Conservation (phyloP, 2,888 invertebrate species). For the Bombylius discolor region DNA sequence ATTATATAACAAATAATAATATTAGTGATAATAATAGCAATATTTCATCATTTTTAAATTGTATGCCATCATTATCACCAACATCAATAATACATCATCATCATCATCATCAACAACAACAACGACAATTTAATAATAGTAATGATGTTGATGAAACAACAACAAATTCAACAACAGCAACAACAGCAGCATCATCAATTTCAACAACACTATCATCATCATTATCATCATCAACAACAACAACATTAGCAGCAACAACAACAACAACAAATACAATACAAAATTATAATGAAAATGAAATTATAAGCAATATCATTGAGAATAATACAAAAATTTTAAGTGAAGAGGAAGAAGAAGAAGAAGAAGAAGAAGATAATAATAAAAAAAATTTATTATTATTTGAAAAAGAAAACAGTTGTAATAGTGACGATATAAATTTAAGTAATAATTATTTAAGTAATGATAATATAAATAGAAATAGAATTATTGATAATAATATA, state of each 20-base stretch:
- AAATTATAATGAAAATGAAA: neutral
- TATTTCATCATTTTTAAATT: neutral
- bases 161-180: neutral
- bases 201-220: neutral
- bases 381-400: neutral
- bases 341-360: no score
- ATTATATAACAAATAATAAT: neutral
- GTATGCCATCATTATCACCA: neutral
- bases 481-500: constrained; percentile 13
- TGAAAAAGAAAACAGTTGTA: neutral
- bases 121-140: no score
- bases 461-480: constrained; percentile 24
- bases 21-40: neutral
- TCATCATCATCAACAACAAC: constrained; percentile 6
- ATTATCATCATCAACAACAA: neutral
- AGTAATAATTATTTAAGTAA: constrained; percentile 6
- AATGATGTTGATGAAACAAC: no score
- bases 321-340: neutral
- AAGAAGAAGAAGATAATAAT: neutral
- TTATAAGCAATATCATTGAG: neutral
- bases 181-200: neutral
- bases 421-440: neutral
- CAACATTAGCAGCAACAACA: neutral
- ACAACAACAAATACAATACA: neutral
- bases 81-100: constrained; percentile 2